These are phyloP conservation scores for Drosophila ercepeae DNA, from an alignment of 1,140 invertebrate genomes.

Conservation along the genomic window DNA sequence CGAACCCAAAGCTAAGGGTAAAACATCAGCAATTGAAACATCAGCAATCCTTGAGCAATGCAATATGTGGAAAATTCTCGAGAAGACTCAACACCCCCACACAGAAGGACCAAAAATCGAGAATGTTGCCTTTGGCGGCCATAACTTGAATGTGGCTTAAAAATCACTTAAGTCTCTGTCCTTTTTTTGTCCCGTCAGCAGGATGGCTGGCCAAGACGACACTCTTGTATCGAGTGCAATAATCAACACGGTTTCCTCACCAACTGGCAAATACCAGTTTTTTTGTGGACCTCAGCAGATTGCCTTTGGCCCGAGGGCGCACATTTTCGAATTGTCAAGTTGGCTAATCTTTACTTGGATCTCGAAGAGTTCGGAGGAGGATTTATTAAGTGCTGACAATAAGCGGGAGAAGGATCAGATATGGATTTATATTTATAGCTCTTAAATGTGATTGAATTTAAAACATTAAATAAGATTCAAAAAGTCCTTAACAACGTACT, in stretches of 20 bases:
- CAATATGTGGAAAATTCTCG: conserved; percentile 60
- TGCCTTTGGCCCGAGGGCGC: conserved; percentile 33
- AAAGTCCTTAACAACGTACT: neutral
- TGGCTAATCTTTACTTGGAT: conserved; percentile 61
- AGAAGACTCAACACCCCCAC: conserved; percentile 53
- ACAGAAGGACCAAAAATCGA: too few relatives aligned
- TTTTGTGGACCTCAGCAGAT: conserved; percentile 69
- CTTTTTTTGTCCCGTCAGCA: conserved; percentile 66
- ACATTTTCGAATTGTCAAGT: conserved; percentile 55
- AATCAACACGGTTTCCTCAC: conserved; percentile 57
- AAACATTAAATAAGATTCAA: conserved; percentile 11
- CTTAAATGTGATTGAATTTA: too few relatives aligned
- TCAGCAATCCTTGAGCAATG: conserved; percentile 72
- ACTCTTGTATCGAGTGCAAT: conserved; percentile 64
- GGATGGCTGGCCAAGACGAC: conserved; percentile 40
- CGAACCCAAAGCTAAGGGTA: neutral
- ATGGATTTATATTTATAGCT: too few relatives aligned
- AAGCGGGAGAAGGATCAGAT: too few relatives aligned
- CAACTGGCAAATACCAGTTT: conserved; percentile 2
- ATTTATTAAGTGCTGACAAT: conserved; percentile 10
- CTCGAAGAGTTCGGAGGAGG: conserved; percentile 9
- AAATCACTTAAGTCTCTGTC: conserved; percentile 65
- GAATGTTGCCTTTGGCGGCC: conserved; percentile 53
- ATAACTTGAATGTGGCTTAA: conserved; percentile 75
- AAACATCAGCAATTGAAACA: conserved; percentile 82